Evolutionary conservation across 2,113 vertebrate species (phyloP), one percentile per base, ranked within the genome.

Genomic region (Trematocara nigrifrons): DNA sequence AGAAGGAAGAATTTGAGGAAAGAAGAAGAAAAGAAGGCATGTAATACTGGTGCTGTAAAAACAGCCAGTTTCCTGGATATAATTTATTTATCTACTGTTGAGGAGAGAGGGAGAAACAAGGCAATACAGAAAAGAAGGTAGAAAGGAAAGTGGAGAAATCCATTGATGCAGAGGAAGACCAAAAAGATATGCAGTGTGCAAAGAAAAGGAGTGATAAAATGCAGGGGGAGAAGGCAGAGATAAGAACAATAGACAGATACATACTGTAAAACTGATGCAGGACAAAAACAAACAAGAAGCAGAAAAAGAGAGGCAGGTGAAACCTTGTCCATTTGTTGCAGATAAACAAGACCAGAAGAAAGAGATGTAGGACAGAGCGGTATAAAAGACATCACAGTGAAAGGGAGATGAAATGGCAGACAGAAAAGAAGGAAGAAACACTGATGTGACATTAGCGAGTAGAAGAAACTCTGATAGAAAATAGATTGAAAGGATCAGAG

Each of bases 81-180:
- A 51, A 93, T 94, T 93, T 94, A 95, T 94, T 95, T 57, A 94
- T 95, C 59, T 80, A 89, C 79, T 82, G 86, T 85, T 88, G 85
- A 87, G 51, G 84, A 91, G 53, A 86, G 33, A 61, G 66, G 33
- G 61, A 33, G 85, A 20, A 79, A 45, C 7, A 31, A 84, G 31
- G 42, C 13, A 8, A 81, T 66, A 57, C 10, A 57, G 79, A 80
- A 69, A 69, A 9, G 84, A 78, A 83, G 18, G 18, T 7, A 20
- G 64, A 26, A 86, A 53, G 64, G 29, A 81, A 86, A 71, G 71
- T 18, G 79, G 74, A 69, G 81, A 83, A 86, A 79, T 56, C 64
- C 26, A 59, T 45, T 80, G 51, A 85, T 82, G 26, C 10, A 78
- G 76, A 89, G 42, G 22, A 7, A 54, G 8, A 22, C 26, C 56